phyloP scores from a whole-genome alignment of 2,888 invertebrate genomes.

The Psylliodes chrysocephalus region DNA sequence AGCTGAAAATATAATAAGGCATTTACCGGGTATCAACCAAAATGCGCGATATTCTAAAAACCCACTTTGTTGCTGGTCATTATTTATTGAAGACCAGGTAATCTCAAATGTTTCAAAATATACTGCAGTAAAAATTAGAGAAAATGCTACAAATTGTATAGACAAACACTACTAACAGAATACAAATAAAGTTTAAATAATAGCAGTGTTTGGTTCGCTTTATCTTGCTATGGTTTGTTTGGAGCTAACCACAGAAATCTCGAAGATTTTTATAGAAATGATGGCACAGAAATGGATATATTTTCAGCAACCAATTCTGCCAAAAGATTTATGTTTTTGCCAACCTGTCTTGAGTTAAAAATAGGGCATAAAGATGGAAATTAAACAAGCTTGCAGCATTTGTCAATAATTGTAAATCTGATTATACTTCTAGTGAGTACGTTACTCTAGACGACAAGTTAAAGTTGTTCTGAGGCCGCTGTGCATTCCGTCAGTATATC shows the following conservation, averaged over 20 bases:
- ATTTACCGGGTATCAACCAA: neutral
- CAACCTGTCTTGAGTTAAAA: neutral
- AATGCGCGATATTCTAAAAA: neutral
- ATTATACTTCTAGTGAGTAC: too few species aligned
- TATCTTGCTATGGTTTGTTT: neutral
- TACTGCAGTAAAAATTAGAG: neutral
- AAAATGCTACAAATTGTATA: neutral
- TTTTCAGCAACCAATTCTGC: neutral
- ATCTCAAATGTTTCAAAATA: neutral
- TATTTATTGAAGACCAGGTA: neutral
- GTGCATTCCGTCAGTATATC: too few species aligned
- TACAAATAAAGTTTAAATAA: neutral
- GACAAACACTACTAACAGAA: neutral
- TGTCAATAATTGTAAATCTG: too few species aligned
- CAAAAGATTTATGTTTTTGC: neutral
- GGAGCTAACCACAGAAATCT: too few species aligned
- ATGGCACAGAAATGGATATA: neutral
- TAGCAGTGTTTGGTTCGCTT: too few species aligned
- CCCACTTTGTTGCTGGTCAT: neutral
- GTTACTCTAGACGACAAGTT: too few species aligned
- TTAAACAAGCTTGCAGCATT: neutral
- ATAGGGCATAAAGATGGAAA: neutral
- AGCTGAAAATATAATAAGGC: too few species aligned
- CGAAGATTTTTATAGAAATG: neutral
- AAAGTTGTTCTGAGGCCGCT: too few species aligned